Conservation (phyloP, 2,113 vertebrate species). For the Plectropomus leopardus region DNA sequence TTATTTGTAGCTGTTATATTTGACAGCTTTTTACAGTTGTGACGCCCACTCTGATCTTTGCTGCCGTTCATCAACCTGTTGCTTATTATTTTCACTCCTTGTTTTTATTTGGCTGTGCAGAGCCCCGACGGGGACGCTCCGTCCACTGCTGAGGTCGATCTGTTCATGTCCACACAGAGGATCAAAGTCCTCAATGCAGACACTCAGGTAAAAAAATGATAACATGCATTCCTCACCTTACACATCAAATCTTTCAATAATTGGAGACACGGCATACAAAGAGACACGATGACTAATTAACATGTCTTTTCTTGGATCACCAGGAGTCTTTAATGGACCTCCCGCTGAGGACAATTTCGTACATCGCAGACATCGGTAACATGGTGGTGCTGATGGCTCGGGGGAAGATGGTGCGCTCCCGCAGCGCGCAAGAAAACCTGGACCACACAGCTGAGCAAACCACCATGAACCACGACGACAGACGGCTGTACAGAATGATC, state of each 20-base stretch:
- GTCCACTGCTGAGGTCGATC: slow-evolving; percentile 93
- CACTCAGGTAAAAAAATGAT: slow-evolving; percentile 89
- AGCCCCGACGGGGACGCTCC: slow-evolving; percentile 90
- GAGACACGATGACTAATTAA: background rate
- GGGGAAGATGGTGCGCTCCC: slow-evolving; percentile 89
- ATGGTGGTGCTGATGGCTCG: slow-evolving; percentile 98
- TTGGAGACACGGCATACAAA: no score
- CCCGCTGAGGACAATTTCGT: slow-evolving; percentile 95
- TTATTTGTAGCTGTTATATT: background rate
- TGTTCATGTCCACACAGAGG: slow-evolving; percentile 98
- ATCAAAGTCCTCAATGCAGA: slow-evolving; percentile 99
- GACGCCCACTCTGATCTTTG: background rate
- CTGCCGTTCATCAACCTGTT: slow-evolving; percentile 6
- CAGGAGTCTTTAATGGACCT: slow-evolving; percentile 98
- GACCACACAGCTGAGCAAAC: slow-evolving; percentile 86
- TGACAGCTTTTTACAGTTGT: background rate
- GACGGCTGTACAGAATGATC: slow-evolving; percentile 96
- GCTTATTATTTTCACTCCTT: background rate
- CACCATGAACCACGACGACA: slow-evolving; percentile 88
- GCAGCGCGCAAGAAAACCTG: slow-evolving; percentile 92
- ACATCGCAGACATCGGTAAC: slow-evolving; percentile 97
- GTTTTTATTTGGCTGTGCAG: slow-evolving; percentile 71
- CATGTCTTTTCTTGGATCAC: background rate
- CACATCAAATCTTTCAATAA: no score
- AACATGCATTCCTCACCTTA: background rate